These are phyloP conservation scores for Meliscaeva auricollis DNA, from an alignment of 2,888 invertebrate species.

Conservation along the genomic window DNA sequence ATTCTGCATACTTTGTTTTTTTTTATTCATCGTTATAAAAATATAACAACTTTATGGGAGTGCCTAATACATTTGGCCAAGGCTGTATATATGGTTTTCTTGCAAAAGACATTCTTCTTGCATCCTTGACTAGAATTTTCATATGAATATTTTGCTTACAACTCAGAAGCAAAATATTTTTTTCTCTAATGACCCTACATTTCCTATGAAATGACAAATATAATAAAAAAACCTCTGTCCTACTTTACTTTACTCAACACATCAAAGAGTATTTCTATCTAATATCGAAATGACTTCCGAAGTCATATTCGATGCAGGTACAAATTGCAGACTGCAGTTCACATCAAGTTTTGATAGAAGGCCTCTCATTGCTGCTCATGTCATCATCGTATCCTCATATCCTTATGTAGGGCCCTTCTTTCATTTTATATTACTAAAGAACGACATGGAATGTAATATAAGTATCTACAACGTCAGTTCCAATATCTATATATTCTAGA, in stretches of 20 bases:
- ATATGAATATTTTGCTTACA: too few relatives aligned
- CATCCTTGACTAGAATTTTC: too few relatives aligned
- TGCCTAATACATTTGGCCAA: too few relatives aligned
- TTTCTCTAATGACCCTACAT: too few relatives aligned
- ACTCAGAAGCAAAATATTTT: too few relatives aligned
- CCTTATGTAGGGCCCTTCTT: neutral
- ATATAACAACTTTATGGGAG: too few relatives aligned
- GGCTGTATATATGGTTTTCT: too few relatives aligned
- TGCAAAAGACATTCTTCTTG: too few relatives aligned
- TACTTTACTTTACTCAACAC: neutral
- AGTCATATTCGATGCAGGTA: conserved; percentile 20
- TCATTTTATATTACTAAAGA: conserved; percentile 12
- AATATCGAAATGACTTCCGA: conserved; percentile 2
- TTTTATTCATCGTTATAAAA: too few relatives aligned
- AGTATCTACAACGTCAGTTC: conserved; percentile 11
- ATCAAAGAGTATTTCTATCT: conserved; percentile 3
- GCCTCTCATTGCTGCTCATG: neutral
- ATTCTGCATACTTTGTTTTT: too few relatives aligned
- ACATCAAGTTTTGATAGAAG: neutral
- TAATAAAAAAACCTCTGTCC: neutral
- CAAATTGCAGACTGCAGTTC: neutral
- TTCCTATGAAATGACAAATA: too few relatives aligned
- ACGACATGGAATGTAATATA: conserved; percentile 19
- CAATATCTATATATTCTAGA: too few relatives aligned
- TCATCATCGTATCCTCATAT: neutral